Evolutionary conservation across 1,140 invertebrate genomes (phyloP).

Genomic region (Scaptodrosophila lebanonensis): DNA sequence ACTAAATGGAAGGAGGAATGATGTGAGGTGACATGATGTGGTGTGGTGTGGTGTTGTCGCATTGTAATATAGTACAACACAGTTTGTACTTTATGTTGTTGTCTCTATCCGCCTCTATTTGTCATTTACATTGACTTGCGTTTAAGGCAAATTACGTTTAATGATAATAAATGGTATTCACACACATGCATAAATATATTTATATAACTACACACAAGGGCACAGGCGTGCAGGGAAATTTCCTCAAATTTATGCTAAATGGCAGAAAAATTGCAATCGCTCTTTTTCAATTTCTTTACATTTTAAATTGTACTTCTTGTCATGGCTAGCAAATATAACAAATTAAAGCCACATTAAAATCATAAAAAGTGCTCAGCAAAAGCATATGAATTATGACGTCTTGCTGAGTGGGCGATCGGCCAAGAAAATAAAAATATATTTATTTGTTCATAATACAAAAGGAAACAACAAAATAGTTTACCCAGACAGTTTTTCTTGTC

Average conservation of each 20-base stretch:
- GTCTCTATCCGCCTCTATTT: too few relatives aligned
- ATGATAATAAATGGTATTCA: constrained; percentile 57
- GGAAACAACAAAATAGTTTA: constrained; percentile 17
- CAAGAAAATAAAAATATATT: constrained; percentile 37
- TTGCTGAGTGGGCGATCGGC: constrained; percentile 48
- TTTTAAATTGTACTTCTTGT: constrained; percentile 9
- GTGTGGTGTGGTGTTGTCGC: too few relatives aligned
- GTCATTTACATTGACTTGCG: constrained; percentile 12
- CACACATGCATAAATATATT: constrained; percentile 15
- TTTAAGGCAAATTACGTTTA: constrained; percentile 60
- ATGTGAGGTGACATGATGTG: too few relatives aligned
- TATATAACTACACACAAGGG: constrained; percentile 2
- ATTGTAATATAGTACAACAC: constrained; percentile 14
- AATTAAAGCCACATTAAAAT: constrained; percentile 41
- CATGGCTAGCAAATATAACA: too few relatives aligned
- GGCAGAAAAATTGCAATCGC: constrained; percentile 35
- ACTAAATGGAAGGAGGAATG: constrained; percentile 2
- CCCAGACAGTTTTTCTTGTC: constrained; percentile 23
- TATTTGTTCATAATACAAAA: constrained; percentile 4
- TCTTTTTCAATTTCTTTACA: constrained; percentile 10
- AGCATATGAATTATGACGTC: constrained; percentile 49
- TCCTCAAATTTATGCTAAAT: constrained; percentile 50
- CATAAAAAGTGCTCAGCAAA: too few relatives aligned
- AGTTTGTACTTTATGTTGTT: too few relatives aligned
- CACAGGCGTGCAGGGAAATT: constrained; percentile 24